A percentile compares a stretch with the other conserved stretches of the same genome.
Conservation (phyloP, 2,113 vertebrate species). For the Etheostoma spectabile region DNA sequence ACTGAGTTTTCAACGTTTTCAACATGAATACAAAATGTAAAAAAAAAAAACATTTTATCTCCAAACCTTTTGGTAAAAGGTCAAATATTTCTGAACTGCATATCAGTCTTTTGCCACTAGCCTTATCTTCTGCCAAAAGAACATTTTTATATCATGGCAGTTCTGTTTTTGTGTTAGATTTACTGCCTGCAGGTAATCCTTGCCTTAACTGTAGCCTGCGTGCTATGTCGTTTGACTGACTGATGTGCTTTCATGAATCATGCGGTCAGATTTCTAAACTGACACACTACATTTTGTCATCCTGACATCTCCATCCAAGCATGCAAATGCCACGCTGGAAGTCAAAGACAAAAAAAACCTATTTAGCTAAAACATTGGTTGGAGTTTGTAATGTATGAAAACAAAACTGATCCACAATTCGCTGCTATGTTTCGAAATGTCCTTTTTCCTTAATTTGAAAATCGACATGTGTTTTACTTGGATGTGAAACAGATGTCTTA, state of each 20-base stretch:
- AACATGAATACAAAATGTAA: not conserved
- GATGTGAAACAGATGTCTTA: constrained; percentile 31
- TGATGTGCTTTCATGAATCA: constrained; percentile 62
- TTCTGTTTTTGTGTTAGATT: constrained; percentile 33
- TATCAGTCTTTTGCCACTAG: not conserved
- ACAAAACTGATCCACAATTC: not conserved
- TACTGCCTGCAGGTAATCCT: constrained; percentile 43
- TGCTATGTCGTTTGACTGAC: constrained; percentile 48
- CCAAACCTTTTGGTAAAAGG: constrained; percentile 50
- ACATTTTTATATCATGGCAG: constrained; percentile 43
- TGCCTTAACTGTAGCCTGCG: constrained; percentile 18
- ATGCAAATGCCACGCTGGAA: constrained; percentile 51
- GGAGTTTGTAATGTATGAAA: not conserved
- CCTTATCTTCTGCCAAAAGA: constrained; percentile 44
- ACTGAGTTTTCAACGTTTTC: not conserved
- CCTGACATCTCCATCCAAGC: constrained; percentile 63
- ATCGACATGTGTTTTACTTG: not conserved
- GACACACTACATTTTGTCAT: constrained; percentile 63
- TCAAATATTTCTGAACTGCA: constrained; percentile 42
- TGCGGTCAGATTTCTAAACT: constrained; percentile 55
- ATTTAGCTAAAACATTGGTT: not conserved
- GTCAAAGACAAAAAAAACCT: not conserved
- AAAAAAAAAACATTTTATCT: constrained; percentile 23
- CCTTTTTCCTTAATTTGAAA: constrained; percentile 16
- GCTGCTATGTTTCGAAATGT: not conserved